Evolutionary conservation across 1,140 invertebrate species (phyloP), one percentile per base, ranked within the genome.

Genomic region (Macrobrachium rosenbergii): DNA sequence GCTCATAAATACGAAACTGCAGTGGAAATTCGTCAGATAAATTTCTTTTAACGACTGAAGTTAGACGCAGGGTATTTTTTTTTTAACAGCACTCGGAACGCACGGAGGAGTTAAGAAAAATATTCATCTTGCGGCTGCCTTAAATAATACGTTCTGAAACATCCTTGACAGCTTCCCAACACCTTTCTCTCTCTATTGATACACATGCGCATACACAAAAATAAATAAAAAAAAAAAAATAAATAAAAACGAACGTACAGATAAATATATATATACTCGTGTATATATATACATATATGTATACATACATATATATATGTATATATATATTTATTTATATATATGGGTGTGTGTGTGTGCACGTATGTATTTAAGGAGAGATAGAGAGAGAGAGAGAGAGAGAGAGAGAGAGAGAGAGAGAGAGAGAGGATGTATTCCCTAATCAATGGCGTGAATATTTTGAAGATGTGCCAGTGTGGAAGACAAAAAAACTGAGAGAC

Each of bases 281-380:
- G 21, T 11, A 43, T 52, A 75, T 21, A 75, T 52, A 75, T n/a
- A 75, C 28, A 75, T 52, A 14, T 52, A 75, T 21, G 21, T n/a
- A 79, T 58, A 79, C 12, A 79, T 58, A 79, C 19, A 79, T 21
- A 79, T n/a, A 79, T 16, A 60, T n/a, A 79, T 58, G 58, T 58
- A 79, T 58, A 79, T 21, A 60, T 58, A 79, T 58, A 79, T 58
- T 45, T 45, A 78, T 45, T 45, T 17, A 78, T 14, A 78, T 45
- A 79, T 58, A 79, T 58, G 59, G 43, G 59, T 21, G 21, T 12
- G 59, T 21, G 59, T 16, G 23, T 58, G 37, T 17, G 37, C n/a
- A 76, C n/a, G 37, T 17, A 76, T 17, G 37, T 17, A 76, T 17
- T n/a, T 17, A 76, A 28, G 23, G 63, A 67, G 63, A 67, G 63